Base-by-base conservation (phyloP, 2,113 vertebrate species). In the Plotosus lineatus region DNA sequence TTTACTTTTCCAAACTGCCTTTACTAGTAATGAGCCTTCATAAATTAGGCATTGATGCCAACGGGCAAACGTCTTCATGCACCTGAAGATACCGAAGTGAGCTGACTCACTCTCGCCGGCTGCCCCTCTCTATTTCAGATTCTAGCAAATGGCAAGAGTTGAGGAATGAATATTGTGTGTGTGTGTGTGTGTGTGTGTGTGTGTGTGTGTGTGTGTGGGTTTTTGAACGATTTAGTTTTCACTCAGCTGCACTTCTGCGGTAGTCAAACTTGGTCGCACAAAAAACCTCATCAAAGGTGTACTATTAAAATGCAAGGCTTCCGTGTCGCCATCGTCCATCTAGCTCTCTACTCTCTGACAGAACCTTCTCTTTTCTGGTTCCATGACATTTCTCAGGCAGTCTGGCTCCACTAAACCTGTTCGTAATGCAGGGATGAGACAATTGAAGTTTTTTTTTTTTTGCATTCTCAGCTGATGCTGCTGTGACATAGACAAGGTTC, bases 301-400 rank as follows among this genome's bases (percentile, higher is more conserved):
- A 40, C 42, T 0, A 14, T 44, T 51, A 74, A 40, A 81, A 65
- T 1, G 17, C 46, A 6, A 1, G 26, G 14, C 33, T 26, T 36
- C n/a, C 26, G 11, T 19, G 10, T 17, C 26, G 0, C 15, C 48
- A 11, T 50, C 61, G 51, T 75, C n/a, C 72, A 42, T 46, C 31
- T 71, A 38, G 26, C 58, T 75, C 65, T 46, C 48, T 55, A 19
- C 69, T 11, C 26, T 44, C 80, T 82, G 73, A 83, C 61, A 86
- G 81, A 85, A 79, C 74, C 11, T 36, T 76, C 79, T 79, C 19
- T 79, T 26, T 81, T 78, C 50, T 81, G 77, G 84, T 82, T 86
- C 77, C 55, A 77, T 78, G 71, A 85, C 63, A 87, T 85, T 85
- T 79, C 44, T 38, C 40, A 21, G 31, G 68, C 78, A 56, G 71